Evolutionary conservation across 2,888 invertebrate genomes (phyloP), one percentile per base, ranked within the genome.

Genomic region (Hypolimnas misippus): DNA sequence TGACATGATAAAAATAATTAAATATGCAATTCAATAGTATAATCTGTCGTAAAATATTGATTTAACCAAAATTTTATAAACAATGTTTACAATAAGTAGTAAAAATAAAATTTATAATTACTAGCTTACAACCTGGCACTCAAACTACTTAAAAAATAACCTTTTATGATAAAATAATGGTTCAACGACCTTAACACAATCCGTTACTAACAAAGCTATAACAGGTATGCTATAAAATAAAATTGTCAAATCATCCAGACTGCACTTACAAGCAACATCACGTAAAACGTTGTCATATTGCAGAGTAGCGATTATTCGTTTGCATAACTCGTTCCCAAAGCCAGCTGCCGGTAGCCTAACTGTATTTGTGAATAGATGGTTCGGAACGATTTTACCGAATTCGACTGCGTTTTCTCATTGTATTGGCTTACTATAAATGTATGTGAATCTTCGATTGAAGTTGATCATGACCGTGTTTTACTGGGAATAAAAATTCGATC

Each of bases 331-430:
- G 54, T 57, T 57, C 61, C 49, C 57, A 38, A 17, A 25, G 38
- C 21, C 33, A 40, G 50, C n/a, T n/a, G n/a, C 38, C 50, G 57
- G 57, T 44, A 57, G 66, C 54, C 42, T 42, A 54, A 55, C 52
- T 55, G 46, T 68, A 66, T 64, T 68, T 49, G 57, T 63, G 66
- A 62, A 64, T 46, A 64, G 66, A 66, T 66, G 53, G 63, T 50
- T 64, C 61, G 57, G 58, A 68, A 63, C 63, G 62, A 63, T 66
- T 66, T 59, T 66, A 44, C 53, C 55, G 59, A 64, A 68, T 68
- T 68, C 62, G 57, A 62, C 66, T 54, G 54, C 59, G 56, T 58
- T 53, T 61, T 62, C 61, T 57, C 57, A 64, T 61, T 63, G 58
- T 62, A 69, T 62, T 64, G 56, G 57, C 62, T 62, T 57, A 57